Conservation (phyloP, 2,888 invertebrate species). For the Desoria tigrina region DNA sequence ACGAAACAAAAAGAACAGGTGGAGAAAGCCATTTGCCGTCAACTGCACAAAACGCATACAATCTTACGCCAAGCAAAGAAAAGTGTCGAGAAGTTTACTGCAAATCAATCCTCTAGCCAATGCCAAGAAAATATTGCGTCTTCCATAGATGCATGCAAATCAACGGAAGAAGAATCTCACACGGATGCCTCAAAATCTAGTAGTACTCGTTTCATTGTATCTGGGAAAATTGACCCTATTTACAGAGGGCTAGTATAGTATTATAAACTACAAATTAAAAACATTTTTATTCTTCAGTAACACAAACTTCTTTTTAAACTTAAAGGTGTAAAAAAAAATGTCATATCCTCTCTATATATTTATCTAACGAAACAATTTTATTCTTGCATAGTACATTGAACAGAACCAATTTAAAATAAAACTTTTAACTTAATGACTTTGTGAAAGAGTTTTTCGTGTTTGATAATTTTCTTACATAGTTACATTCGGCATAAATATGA, state of each 20-base stretch:
- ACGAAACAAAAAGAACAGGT: slow-evolving; percentile 79
- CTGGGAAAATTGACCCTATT: too few species aligned
- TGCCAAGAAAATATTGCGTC: slow-evolving; percentile 38
- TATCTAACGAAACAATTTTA: too few species aligned
- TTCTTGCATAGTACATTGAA: too few species aligned
- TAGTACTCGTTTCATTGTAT: neutral
- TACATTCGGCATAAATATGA: too few species aligned
- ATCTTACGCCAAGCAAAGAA: slow-evolving; percentile 74
- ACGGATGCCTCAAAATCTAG: neutral
- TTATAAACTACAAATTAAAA: neutral
- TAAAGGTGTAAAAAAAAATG: neutral
- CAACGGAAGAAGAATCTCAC: neutral
- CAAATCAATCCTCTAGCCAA: slow-evolving; percentile 35
- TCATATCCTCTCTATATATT: too few species aligned
- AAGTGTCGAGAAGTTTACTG: slow-evolving; percentile 61
- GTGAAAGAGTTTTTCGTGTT: neutral
- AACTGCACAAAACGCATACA: slow-evolving; percentile 76
- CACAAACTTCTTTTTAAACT: slow-evolving; percentile 8
- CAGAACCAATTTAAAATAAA: too few species aligned
- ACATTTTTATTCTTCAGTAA: slow-evolving; percentile 18
- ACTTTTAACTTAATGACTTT: neutral
- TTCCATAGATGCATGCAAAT: slow-evolving; percentile 12
- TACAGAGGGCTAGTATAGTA: too few species aligned
- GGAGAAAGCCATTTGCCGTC: slow-evolving; percentile 78
- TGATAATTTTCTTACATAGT: too few species aligned